phyloP scores from a whole-genome alignment of 2,888 invertebrate species.

The Platycheirus albimanus region DNA sequence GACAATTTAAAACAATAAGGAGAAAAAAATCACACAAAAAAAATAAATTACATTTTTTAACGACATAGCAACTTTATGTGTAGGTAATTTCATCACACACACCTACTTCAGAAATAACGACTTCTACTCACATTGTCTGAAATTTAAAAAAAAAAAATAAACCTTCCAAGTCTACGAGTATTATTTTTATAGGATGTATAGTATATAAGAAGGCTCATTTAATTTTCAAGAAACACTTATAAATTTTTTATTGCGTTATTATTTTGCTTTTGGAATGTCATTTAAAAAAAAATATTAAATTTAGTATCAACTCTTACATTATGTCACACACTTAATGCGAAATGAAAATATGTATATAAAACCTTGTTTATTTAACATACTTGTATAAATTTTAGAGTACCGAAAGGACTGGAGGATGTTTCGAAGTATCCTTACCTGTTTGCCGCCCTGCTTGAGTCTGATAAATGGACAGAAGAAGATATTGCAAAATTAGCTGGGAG shows the following conservation, averaged over 20 bases:
- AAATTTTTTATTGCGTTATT: constrained; percentile 2
- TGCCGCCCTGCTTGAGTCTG: constrained; percentile 91
- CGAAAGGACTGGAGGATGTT: constrained; percentile 92
- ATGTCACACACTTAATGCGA: neutral
- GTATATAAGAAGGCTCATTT: too few relatives aligned
- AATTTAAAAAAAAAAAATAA: too few relatives aligned
- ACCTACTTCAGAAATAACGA: neutral
- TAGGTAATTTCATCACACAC: neutral
- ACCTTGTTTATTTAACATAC: neutral
- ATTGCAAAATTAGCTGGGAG: constrained; percentile 92
- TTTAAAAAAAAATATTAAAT: constrained; percentile 7
- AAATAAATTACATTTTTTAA: neutral
- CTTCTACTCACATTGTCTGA: neutral
- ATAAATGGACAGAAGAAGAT: constrained; percentile 91
- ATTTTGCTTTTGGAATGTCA: neutral
- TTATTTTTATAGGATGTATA: too few relatives aligned
- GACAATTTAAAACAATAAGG: neutral
- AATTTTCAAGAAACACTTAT: constrained; percentile 3
- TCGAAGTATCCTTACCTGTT: constrained; percentile 93
- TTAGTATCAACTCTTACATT: neutral
- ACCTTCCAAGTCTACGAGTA: too few relatives aligned
- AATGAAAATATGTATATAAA: neutral
- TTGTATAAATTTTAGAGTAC: constrained; percentile 81
- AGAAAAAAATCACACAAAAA: neutral
- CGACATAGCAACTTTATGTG: neutral